Base-by-base conservation (phyloP, 2,113 vertebrate species). In the Chauna torquata region DNA sequence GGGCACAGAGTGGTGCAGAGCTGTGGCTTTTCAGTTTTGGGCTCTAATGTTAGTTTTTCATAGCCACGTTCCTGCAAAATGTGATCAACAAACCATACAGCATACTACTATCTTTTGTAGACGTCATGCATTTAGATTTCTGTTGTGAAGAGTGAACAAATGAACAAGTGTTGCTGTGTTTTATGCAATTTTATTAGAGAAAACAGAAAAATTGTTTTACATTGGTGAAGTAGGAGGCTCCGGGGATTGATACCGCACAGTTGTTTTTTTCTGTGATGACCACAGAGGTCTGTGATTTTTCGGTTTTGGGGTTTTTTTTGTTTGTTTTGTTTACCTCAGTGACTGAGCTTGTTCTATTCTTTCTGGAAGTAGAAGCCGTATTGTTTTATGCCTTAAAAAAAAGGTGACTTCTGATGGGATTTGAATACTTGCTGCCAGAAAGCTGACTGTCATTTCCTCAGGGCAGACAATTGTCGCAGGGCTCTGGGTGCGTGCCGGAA, bases 1-100 rank as follows among this genome's bases (percentile, higher is more conserved):
- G 5, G 11, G 28, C 47, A 27, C 0, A 0, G 38, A 49, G 59
- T 1, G 1, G 13, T 1, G 2, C 70, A 11, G n/a, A 16, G 13
- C 47, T 76, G 49, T 68, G 71, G 7, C 30, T 58, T 45, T 18
- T 47, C 16, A 7, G 12, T 24, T 83, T 86, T 75, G 81, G 52
- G 18, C 52, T 28, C 36, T 49, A 13, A 13, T 17, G 19, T 20
- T 50, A 16, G 27, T 3, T 74, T 92, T 50, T 72, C 6, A 1
- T 15, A 36, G 47, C 72, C 44, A 5, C 18, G 3, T 42, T 78
- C 61, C 45, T 86, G 45, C 45, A 16, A 3, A 16, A 3, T 81
- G 68, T 7, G 2, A 20, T 32, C 62, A 17, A 16, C 62, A 82
- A 58, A 62, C 36, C 28, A 45, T 50, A 8, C 3, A 15, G 10